Conservation (phyloP, 2,888 invertebrate species). For the Caenorhabditis drosophilae region DNA sequence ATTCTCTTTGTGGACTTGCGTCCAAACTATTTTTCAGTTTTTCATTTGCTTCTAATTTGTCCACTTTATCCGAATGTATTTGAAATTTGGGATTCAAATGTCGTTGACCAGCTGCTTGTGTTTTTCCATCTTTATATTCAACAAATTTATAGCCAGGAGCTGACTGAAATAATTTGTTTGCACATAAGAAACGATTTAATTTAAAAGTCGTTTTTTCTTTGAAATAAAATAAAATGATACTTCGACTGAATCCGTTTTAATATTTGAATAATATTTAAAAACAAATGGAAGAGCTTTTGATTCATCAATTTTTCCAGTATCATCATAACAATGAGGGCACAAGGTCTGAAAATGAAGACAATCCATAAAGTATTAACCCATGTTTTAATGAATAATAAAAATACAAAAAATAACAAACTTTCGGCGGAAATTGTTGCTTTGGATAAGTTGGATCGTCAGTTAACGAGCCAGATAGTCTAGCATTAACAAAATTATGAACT, state of each 20-base stretch:
- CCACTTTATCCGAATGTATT: constrained; percentile 58
- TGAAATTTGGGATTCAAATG: constrained; percentile 66
- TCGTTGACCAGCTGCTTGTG: constrained; percentile 53
- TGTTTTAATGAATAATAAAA: too few species aligned
- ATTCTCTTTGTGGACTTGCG: constrained; percentile 54
- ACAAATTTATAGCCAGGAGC: constrained; percentile 62
- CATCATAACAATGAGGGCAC: constrained; percentile 53
- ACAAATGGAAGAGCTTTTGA: constrained; percentile 57
- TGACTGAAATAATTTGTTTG: constrained; percentile 41
- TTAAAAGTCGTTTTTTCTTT: too few species aligned
- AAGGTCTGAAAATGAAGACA: constrained; percentile 34
- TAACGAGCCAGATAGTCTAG: constrained; percentile 80
- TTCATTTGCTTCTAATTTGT: constrained; percentile 62
- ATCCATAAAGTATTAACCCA: too few species aligned
- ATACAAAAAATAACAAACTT: too few species aligned
- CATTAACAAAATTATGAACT: constrained; percentile 89
- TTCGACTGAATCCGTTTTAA: constrained; percentile 57
- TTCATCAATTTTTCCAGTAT: constrained; percentile 55
- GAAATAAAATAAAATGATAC: too few species aligned
- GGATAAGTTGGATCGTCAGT: constrained; percentile 89
- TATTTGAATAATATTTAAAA: constrained; percentile 60
- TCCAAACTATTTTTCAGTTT: constrained; percentile 45
- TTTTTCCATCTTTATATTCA: constrained; percentile 64
- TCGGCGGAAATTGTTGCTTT: constrained; percentile 74
- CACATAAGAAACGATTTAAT: background rate